These are phyloP conservation scores for Thaleichthys pacificus DNA, from an alignment of 2,797 vertebrate species.

Conservation along the genomic window DNA sequence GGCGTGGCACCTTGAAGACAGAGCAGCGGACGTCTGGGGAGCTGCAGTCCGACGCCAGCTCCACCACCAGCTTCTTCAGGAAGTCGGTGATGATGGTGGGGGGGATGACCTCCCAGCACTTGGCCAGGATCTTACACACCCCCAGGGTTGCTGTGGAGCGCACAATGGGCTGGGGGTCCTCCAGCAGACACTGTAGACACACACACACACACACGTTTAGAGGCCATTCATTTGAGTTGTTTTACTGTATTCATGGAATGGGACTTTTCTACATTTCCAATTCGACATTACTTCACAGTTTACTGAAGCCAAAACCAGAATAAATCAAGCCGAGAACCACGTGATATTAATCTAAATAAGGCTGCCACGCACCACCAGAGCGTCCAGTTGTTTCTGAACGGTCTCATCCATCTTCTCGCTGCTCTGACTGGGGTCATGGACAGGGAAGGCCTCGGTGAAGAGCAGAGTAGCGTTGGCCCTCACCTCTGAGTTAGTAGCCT, in stretches of 20 bases:
- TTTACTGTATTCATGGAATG: too few relatives aligned
- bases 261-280: too few relatives aligned
- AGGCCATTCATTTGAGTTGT: not conserved
- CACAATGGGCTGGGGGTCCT: slow-evolving; percentile 87
- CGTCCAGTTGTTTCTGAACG: slow-evolving; percentile 92
- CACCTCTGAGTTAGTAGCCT: slow-evolving; percentile 91
- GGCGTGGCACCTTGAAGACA: slow-evolving; percentile 86
- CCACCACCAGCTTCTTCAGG: slow-evolving; percentile 82
- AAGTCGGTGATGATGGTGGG: slow-evolving; percentile 84
- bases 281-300: too few relatives aligned
- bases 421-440: slow-evolving; percentile 81
- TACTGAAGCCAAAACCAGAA: not conserved
- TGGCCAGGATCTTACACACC: slow-evolving; percentile 85
- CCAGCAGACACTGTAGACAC: slow-evolving; percentile 79
- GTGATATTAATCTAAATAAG: not conserved
- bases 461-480: slow-evolving; percentile 90
- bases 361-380: slow-evolving; percentile 79
- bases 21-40: slow-evolving; percentile 92
- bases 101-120: slow-evolving; percentile 94
- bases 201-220: not conserved
- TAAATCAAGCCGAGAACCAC: not conserved
- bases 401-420: slow-evolving; percentile 75
- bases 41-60: slow-evolving; percentile 81
- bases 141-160: slow-evolving; percentile 87
- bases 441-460: slow-evolving; percentile 91